Conservation (phyloP, 2,888 invertebrate genomes). For the Sphaerophoria taeniata region DNA sequence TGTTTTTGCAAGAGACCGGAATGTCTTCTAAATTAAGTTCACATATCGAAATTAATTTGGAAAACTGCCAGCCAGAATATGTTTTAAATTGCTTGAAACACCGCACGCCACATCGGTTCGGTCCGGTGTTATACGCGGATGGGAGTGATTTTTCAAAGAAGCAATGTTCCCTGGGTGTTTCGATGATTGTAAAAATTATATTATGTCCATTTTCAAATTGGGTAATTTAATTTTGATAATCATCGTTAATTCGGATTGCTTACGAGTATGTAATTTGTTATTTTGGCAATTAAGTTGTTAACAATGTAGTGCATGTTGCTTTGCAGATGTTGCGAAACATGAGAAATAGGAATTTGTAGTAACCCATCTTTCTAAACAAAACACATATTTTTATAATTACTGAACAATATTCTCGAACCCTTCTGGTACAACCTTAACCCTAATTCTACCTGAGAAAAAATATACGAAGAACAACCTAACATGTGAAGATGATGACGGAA, state of each 20-base stretch:
- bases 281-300: slow-evolving; percentile 13
- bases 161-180: not conserved
- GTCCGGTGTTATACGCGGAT: not conserved
- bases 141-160: slow-evolving; percentile 30
- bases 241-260: slow-evolving; percentile 28
- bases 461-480: no score
- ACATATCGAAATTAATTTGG: slow-evolving; percentile 53
- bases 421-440: no score
- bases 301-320: not conserved
- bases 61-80: slow-evolving; percentile 54
- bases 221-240: slow-evolving; percentile 50
- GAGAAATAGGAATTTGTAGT: no score
- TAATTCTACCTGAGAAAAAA: no score
- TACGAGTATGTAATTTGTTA: not conserved
- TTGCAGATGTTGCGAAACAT: no score
- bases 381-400: no score
- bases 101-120: slow-evolving; percentile 22
- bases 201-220: slow-evolving; percentile 44
- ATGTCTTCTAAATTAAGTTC: slow-evolving; percentile 62
- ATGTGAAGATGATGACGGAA: no score
- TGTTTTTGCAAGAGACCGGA: slow-evolving; percentile 27
- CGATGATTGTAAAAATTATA: slow-evolving; percentile 38
- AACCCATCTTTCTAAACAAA: no score
- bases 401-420: no score
- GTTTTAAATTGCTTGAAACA: slow-evolving; percentile 48